Evolutionary conservation across 2,797 vertebrate species (phyloP).

Genomic region (Siniperca undulata): DNA sequence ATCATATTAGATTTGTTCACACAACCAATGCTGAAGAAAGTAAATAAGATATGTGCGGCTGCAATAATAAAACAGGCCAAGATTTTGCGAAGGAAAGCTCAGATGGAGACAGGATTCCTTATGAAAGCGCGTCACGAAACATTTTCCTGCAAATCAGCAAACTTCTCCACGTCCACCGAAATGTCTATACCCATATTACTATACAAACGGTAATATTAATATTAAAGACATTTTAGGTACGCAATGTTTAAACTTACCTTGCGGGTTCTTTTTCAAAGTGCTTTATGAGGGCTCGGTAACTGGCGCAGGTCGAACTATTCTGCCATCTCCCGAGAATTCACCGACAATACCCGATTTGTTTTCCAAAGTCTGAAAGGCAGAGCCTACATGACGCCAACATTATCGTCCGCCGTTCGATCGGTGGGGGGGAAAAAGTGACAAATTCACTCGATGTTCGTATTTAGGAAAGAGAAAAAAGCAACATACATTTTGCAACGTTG

Average conservation of each 20-base stretch:
- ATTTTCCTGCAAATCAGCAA: conserved; percentile 38
- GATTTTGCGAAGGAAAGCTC: conserved; percentile 26
- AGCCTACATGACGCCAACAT: conserved; percentile 75
- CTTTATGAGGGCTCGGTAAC: conserved; percentile 45
- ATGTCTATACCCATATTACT: background rate
- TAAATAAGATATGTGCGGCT: background rate
- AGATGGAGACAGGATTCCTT: conserved; percentile 23
- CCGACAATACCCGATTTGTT: conserved; percentile 74
- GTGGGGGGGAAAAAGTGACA: conserved; percentile 20
- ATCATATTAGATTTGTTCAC: background rate
- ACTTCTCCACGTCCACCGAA: conserved; percentile 64
- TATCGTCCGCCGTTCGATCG: conserved; percentile 41
- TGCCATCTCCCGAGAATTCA: conserved; percentile 79
- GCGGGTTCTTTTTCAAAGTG: conserved; percentile 58
- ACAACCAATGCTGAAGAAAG: background rate
- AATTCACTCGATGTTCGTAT: conserved; percentile 44
- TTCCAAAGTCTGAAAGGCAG: conserved; percentile 72
- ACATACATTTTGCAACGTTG: conserved; percentile 43
- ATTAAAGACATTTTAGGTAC: background rate
- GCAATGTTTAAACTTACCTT: conserved; percentile 69
- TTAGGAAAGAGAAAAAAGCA: background rate
- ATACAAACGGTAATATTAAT: background rate
- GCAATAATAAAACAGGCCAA: conserved; percentile 18
- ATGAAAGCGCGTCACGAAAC: conserved; percentile 45
- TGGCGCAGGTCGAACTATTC: conserved; percentile 69